Evolutionary conservation across 2,797 vertebrate species (phyloP), one percentile per base, ranked within the genome.

Genomic region (Takifugu ocellatus): DNA sequence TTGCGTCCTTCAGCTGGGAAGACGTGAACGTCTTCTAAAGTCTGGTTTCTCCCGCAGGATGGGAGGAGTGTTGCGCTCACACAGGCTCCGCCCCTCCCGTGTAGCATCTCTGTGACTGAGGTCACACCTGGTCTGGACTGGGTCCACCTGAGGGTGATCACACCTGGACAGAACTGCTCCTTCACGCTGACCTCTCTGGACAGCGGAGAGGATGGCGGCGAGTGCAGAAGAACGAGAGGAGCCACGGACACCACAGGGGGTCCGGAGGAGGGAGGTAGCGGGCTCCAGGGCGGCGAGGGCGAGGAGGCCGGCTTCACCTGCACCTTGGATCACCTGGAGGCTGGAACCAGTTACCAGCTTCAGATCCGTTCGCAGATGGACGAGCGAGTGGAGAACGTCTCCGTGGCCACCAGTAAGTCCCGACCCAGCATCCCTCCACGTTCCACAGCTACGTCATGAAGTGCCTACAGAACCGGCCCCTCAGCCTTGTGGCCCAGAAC

Each of bases 351-450:
- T 43, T 84, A 91, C 66, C 51, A 59, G 53, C 84, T 92, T 70
- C 73, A 75, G 48, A 59, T 91, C 14, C 61, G 3, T 8, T 88
- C 88, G 0, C 70, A 56, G 51, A 61, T 1, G 0, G 72, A 78
- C 26, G 0, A 24, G 3, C 52, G 76, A 51, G 43, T 53, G 1
- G 46, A 48, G 0, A 89, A 84, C 51, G 0, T 88, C 61, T 88
- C 82, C 1, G 26, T 79, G 10, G 53, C 86, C 70, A 92, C 90
- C 53, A 74, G 90, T 92, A 67, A 88, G 89, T 84, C 54, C 56
- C 54, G 7, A 24, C 12, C 15, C 27, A 4, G 11, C 17, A 25
- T 9, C 29, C 8, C 26, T 49, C 14, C 3, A 5, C 39, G 6
- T 27, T 6, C 27, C 8, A 7, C 27, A 29, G 27, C 21, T 21